Percentiles rank a stretch among this genome's conserved stretches.
These are phyloP conservation scores for Sturmia bella DNA, from an alignment of 2,888 invertebrate species.

Conservation along the genomic window DNA sequence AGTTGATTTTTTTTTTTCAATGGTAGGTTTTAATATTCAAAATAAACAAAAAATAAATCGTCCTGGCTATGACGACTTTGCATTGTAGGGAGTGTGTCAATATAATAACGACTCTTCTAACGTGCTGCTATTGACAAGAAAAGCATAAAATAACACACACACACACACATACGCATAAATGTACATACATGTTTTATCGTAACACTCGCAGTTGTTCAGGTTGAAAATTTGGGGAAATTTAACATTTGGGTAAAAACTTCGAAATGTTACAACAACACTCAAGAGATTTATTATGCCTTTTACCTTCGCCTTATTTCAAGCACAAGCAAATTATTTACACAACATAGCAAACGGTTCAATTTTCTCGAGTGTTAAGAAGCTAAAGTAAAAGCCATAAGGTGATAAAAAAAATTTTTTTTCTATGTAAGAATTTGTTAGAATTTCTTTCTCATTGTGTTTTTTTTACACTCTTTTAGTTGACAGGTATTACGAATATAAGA, in stretches of 20 bases:
- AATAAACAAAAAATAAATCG: not conserved
- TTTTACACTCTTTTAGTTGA: no score
- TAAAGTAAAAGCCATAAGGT: not conserved
- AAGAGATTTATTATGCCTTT: conserved; percentile 25
- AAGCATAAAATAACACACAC: not conserved
- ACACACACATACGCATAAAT: not conserved
- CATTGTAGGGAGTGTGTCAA: conserved; percentile 18
- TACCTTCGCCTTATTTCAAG: conserved; percentile 14
- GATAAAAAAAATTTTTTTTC: not conserved
- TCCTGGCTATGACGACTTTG: conserved; percentile 17
- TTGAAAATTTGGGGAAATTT: not conserved
- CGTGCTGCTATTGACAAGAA: conserved; percentile 35
- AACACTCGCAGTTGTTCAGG: not conserved
- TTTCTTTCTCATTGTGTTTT: not conserved
- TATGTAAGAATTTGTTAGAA: not conserved
- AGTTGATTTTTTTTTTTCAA: not conserved
- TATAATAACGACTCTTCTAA: conserved; percentile 14
- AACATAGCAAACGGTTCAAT: conserved; percentile 19
- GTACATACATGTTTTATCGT: conserved; percentile 18
- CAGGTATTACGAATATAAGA: no score
- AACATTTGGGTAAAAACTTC: not conserved
- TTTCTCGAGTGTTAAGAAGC: not conserved
- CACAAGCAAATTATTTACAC: conserved; percentile 40
- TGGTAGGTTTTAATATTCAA: not conserved
- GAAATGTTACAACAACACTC: conserved; percentile 31